phyloP scores from a whole-genome alignment of 2,888 invertebrate species.

The Limnephilus rhombicus region DNA sequence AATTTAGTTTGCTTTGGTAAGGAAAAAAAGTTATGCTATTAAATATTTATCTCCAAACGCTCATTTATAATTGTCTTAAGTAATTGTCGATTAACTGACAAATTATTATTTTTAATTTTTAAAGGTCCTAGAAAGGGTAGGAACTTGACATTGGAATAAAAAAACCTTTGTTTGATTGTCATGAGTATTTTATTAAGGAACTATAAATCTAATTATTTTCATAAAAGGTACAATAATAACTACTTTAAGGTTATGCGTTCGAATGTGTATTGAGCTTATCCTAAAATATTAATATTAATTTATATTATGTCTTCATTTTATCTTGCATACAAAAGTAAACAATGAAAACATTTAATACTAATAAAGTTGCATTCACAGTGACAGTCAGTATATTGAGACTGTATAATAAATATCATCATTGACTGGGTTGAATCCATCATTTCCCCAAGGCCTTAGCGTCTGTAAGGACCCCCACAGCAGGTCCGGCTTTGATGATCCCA shows the following conservation, averaged over 20 bases:
- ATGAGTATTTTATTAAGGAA: background rate
- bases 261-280: background rate
- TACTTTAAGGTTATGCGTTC: background rate
- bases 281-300: background rate
- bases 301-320: background rate
- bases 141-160: background rate
- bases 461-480: conserved; percentile 52
- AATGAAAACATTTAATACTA: background rate
- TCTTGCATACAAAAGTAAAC: background rate
- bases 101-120: no score
- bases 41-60: no score
- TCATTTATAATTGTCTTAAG: no score
- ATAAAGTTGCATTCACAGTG: background rate
- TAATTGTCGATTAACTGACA: no score
- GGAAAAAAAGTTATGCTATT: no score
- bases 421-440: background rate
- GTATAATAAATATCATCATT: background rate
- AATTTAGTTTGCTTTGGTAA: no score
- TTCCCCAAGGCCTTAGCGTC: conserved; percentile 3
- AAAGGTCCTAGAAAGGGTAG: no score
- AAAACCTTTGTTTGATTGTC: background rate
- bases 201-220: background rate
- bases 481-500: conserved; percentile 58
- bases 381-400: background rate
- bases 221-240: background rate